These are phyloP conservation scores for Crenuchus spilurus DNA, from an alignment of 2,797 vertebrate genomes.

Conservation along the genomic window DNA sequence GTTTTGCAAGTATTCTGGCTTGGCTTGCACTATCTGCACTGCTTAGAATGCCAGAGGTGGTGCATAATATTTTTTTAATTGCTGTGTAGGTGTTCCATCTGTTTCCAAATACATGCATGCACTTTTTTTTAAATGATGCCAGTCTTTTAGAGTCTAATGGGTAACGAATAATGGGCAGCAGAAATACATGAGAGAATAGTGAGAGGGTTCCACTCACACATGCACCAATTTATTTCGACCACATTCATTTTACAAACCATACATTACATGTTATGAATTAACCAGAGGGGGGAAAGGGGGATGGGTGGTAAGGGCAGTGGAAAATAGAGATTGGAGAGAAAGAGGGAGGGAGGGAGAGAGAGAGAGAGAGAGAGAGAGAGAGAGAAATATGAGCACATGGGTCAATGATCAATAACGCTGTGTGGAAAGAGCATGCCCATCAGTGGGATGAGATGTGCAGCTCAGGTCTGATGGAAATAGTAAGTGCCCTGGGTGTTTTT, in stretches of 20 bases:
- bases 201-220: not conserved
- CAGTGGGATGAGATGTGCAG: conserved; percentile 27
- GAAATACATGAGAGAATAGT: not conserved
- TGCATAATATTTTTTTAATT: conserved; percentile 20
- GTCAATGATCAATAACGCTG: conserved; percentile 40
- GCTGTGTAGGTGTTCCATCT: conserved; percentile 38
- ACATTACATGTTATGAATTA: conserved; percentile 18
- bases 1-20: not conserved
- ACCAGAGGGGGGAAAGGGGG: not conserved
- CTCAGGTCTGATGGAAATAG: conserved; percentile 37
- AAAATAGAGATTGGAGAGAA: not conserved
- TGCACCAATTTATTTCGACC: not conserved
- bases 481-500: conserved; percentile 34
- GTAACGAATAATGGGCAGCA: conserved; percentile 9
- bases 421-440: conserved; percentile 27
- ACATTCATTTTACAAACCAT: conserved; percentile 5
- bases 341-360: not conserved
- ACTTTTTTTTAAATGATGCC: not conserved
- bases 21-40: not conserved
- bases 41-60: conserved; percentile 14
- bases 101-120: conserved; percentile 16
- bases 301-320: not conserved
- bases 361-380: not conserved
- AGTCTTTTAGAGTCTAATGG: not conserved
- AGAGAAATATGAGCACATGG: conserved; percentile 17